A percentile compares a stretch with the other conserved stretches of the same genome.
phyloP scores from a whole-genome alignment of 1,140 invertebrate species.

The Drosophila nikananu region DNA sequence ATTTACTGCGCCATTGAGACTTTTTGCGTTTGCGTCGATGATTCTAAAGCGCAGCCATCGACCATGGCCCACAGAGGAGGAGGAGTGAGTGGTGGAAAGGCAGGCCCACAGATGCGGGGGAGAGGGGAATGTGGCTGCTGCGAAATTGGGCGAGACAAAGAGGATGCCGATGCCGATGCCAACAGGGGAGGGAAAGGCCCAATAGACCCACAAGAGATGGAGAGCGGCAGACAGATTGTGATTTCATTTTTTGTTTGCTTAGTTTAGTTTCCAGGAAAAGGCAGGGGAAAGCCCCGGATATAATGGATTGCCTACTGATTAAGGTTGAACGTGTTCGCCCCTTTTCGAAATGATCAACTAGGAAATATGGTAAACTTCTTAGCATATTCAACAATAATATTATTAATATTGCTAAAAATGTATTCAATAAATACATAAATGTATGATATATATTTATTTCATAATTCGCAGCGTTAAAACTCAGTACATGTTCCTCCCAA shows the following conservation, averaged over 20 bases:
- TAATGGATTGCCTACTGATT: conserved; percentile 40
- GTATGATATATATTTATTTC: background rate
- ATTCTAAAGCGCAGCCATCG: conserved; percentile 78
- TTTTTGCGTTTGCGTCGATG: conserved; percentile 81
- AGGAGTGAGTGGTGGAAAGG: conserved; percentile 22
- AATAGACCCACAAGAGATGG: background rate
- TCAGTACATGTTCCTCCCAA: conserved; percentile 5
- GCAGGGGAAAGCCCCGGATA: conserved; percentile 14
- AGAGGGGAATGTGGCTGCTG: conserved; percentile 19
- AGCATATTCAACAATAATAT: background rate
- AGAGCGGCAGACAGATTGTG: conserved; percentile 27
- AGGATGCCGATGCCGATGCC: conserved; percentile 23
- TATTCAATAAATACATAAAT: background rate
- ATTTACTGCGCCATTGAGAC: conserved; percentile 85
- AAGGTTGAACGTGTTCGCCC: conserved; percentile 10
- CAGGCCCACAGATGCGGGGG: conserved; percentile 8
- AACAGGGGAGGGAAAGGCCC: conserved; percentile 5
- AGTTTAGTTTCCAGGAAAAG: conserved; percentile 12
- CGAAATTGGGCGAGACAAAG: conserved; percentile 37
- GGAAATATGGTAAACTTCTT: background rate
- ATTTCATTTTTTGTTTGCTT: conserved; percentile 47
- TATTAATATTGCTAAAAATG: background rate
- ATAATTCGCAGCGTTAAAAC: background rate
- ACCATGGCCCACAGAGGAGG: conserved; percentile 44
- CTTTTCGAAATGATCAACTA: background rate